Evolutionary conservation across 2,888 invertebrate species (phyloP), one percentile per base, ranked within the genome.

Genomic region (Chironomus tentans): DNA sequence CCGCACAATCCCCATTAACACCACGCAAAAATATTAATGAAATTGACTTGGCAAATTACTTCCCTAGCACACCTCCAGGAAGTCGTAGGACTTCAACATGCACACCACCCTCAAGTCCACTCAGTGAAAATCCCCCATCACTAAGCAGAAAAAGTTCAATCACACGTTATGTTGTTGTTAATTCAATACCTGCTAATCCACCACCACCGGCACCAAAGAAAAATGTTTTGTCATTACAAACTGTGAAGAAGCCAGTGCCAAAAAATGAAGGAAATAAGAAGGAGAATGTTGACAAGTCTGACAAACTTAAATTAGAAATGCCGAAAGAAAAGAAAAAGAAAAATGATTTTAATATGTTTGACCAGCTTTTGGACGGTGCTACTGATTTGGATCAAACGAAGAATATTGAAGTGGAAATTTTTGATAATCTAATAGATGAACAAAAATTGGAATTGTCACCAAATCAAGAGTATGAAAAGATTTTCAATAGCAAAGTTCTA

Each of bases 321-420:
- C 70, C 72, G 22, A 73, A 74, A 65, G 76, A 75, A 80, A 81
- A 6, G 71, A 78, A 47, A 78, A 81, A 47, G 81, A 81, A 78
- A 81, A 80, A 78, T 80, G 80, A 73, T 72, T 84, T 81, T 78
- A 84, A 81, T 77, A 79, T 82, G 13, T 81, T 81, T 4, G 82
- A 84, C n/a, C 83, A 82, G 77, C 82, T 82, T 71, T 78, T 84
- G 47, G 84, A 84, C 75, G 84, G 84, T 0, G 82, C 84, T 0
- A 70, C 83, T 4, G 84, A 84, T 77, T 15, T 62, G n/a, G 65
- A 28, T n/a, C n/a, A 21, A 15, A 21, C 10, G 15, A 48, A 56
- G 4, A 65, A 72, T n/a, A 56, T 73, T 10, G 76, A 73, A 46
- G 24, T 77, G 22, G 69, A 73, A 18, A 65, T 22, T 13, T 75